A percentile compares a stretch with the other conserved stretches of the same genome.
Conservation (phyloP, 1,140 invertebrate species). For the Drosophila arizonae region DNA sequence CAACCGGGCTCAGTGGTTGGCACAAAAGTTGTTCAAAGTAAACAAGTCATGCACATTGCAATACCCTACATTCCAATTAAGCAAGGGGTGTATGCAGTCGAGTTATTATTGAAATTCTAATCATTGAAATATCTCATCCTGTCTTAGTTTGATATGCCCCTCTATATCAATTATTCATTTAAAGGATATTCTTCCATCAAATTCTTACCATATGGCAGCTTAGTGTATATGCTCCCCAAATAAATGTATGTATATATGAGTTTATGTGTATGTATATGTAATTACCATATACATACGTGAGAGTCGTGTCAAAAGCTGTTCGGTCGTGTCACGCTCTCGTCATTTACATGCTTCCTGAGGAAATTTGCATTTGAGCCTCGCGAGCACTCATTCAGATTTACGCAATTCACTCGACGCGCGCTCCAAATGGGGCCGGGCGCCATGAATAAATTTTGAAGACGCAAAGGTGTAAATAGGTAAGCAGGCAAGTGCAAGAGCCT, state of each 20-base stretch:
- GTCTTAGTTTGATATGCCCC: too few species aligned
- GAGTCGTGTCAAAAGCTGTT: conserved; percentile 24
- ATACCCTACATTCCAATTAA: conserved; percentile 20
- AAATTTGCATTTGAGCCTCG: conserved; percentile 64
- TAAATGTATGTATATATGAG: neutral
- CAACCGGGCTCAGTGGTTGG: conserved; percentile 42
- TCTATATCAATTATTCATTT: too few species aligned
- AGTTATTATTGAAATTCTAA: too few species aligned
- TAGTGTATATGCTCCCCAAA: neutral
- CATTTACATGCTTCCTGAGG: conserved; percentile 56
- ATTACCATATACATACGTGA: conserved; percentile 24
- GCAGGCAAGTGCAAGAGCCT: conserved; percentile 3
- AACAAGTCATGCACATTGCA: conserved; percentile 72
- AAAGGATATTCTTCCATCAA: too few species aligned
- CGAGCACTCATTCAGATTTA: conserved; percentile 43
- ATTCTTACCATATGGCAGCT: too few species aligned
- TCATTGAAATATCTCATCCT: too few species aligned
- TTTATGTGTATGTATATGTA: neutral
- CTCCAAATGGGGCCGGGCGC: neutral
- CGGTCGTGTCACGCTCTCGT: conserved; percentile 38
- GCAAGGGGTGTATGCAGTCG: conserved; percentile 1
- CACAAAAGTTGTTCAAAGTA: conserved; percentile 75
- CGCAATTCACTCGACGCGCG: conserved; percentile 39
- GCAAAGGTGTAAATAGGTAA: conserved; percentile 7
- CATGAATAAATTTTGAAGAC: conserved; percentile 10